Percentiles rank a stretch among this genome's conserved stretches.
Conservation (phyloP, 2,888 invertebrate species). For the Folsomia manolachei region DNA sequence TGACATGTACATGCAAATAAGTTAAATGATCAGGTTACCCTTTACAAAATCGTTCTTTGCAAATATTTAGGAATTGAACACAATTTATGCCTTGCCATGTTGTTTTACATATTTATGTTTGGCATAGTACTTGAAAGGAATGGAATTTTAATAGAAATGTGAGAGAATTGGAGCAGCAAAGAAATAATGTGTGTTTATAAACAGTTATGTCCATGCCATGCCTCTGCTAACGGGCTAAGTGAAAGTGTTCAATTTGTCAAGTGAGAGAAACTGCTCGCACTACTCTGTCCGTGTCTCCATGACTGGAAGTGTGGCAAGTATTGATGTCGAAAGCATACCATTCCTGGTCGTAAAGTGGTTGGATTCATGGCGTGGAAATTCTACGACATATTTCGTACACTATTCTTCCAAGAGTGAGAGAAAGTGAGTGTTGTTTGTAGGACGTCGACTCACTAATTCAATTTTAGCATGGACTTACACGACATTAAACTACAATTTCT, state of each 20-base stretch:
- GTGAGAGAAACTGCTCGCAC: background rate
- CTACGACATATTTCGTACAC: background rate
- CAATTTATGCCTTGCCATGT: background rate
- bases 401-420: background rate
- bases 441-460: conserved; percentile 10
- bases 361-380: no score
- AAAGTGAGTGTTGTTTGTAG: background rate
- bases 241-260: conserved; percentile 2
- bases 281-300: background rate
- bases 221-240: background rate
- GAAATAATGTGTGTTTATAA: background rate
- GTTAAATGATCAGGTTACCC: background rate
- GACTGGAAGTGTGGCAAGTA: background rate
- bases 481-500: no score
- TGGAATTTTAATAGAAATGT: conserved; percentile 9
- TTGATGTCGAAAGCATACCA: background rate
- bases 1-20: conserved; percentile 28
- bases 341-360: background rate
- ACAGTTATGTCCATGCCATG: background rate
- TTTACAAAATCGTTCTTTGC: no score
- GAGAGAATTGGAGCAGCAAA: background rate
- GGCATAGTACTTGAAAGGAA: background rate
- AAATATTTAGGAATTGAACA: background rate
- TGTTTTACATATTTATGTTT: background rate
- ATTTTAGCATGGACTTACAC: conserved; percentile 5